These are phyloP conservation scores for Drosophila quinaria DNA, from an alignment of 2,888 invertebrate genomes.

Conservation along the genomic window DNA sequence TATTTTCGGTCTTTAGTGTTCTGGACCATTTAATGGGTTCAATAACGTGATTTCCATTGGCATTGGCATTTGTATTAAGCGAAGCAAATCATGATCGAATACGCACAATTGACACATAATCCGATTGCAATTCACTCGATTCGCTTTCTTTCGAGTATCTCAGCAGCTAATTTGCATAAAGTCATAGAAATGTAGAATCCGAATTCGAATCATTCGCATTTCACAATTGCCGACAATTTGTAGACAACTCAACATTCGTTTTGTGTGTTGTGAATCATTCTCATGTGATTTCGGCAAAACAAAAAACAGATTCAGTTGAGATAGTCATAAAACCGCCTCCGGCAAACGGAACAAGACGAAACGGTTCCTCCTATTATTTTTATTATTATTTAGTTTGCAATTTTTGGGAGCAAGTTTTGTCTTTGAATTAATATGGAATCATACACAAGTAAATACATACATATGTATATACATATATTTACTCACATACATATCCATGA, in stretches of 20 bases:
- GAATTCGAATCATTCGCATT: slow-evolving; percentile 21
- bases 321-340: slow-evolving; percentile 46
- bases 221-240: slow-evolving; percentile 57
- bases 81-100: slow-evolving; percentile 66
- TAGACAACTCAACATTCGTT: slow-evolving; percentile 28
- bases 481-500: slow-evolving; percentile 11
- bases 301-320: slow-evolving; percentile 24
- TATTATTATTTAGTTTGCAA: slow-evolving; percentile 38
- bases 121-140: slow-evolving; percentile 14
- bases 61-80: slow-evolving; percentile 54
- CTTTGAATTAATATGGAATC: slow-evolving; percentile 53
- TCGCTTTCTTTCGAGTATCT: slow-evolving; percentile 10
- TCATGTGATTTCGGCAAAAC: slow-evolving; percentile 63
- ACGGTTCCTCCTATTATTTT: slow-evolving; percentile 30
- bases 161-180: slow-evolving; percentile 63
- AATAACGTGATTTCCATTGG: slow-evolving; percentile 59
- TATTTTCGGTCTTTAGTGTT: slow-evolving; percentile 29
- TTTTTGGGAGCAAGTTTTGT: slow-evolving; percentile 58
- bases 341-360: slow-evolving; percentile 19
- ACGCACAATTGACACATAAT: slow-evolving; percentile 53
- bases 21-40: slow-evolving; percentile 57
- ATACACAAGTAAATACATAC: slow-evolving; percentile 21
- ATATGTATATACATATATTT: not conserved
- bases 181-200: slow-evolving; percentile 27
- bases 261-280: slow-evolving; percentile 61